These are phyloP conservation scores for Sebastes variabilis DNA, from an alignment of 2,797 vertebrate genomes.

Conservation along the genomic window DNA sequence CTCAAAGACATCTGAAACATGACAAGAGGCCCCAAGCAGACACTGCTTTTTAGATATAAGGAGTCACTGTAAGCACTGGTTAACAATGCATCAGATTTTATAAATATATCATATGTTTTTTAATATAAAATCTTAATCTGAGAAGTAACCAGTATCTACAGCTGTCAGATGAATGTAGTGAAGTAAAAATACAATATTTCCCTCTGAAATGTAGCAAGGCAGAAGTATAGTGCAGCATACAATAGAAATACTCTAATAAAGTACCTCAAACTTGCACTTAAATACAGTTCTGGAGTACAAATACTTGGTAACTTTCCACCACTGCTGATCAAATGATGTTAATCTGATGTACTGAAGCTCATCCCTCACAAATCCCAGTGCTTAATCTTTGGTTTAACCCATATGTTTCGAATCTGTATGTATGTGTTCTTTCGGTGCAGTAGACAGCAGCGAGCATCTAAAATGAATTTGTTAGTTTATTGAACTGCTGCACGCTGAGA, in stretches of 20 bases:
- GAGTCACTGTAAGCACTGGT: not conserved
- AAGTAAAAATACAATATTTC: not conserved
- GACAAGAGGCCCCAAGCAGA: not conserved
- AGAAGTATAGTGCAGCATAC: not conserved
- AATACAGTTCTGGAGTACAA: not conserved
- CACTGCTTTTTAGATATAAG: not conserved
- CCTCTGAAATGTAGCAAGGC: not conserved
- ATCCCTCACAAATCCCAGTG: constrained; percentile 65
- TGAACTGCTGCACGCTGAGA: constrained; percentile 34
- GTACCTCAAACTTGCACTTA: not conserved
- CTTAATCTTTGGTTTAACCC: constrained; percentile 58
- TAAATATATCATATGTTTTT: not conserved
- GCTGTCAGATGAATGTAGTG: not conserved
- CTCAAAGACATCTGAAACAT: no score
- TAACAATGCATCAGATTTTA: not conserved
- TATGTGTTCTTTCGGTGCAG: constrained; percentile 20
- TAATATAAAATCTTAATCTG: not conserved
- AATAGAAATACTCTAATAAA: not conserved
- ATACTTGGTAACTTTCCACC: constrained; percentile 10
- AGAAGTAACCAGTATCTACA: not conserved
- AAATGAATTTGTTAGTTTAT: constrained; percentile 37
- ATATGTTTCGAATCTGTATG: constrained; percentile 42
- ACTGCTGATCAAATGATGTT: constrained; percentile 45
- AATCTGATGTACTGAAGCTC: constrained; percentile 59
- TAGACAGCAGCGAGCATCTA: constrained; percentile 9